Evolutionary conservation across 2,888 invertebrate genomes (phyloP).

Genomic region (Diaperis boleti): DNA sequence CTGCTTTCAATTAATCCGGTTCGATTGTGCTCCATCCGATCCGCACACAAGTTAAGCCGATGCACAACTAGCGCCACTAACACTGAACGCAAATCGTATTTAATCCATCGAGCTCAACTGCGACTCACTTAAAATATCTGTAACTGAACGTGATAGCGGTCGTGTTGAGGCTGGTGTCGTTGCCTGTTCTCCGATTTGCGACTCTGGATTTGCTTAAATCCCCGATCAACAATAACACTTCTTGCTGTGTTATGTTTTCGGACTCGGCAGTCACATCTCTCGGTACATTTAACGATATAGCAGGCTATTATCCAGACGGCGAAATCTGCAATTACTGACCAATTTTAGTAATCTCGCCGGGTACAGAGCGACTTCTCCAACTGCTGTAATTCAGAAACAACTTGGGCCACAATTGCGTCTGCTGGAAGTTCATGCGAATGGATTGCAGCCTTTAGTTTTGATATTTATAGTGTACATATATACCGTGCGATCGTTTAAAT

Average conservation of each 20-base stretch:
- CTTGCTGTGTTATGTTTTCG: constrained; percentile 20
- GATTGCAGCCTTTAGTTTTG: no score
- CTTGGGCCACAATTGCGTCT: background rate
- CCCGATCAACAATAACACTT: constrained; percentile 9
- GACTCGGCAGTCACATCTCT: constrained; percentile 20
- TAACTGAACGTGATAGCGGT: constrained; percentile 27
- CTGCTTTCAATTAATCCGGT: constrained; percentile 31
- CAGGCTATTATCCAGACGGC: constrained; percentile 26
- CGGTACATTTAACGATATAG: constrained; percentile 35
- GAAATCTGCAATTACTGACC: constrained; percentile 35
- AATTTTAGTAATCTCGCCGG: constrained; percentile 25
- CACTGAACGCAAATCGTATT: constrained; percentile 31
- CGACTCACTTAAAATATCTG: constrained; percentile 33
- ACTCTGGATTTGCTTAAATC: constrained; percentile 18
- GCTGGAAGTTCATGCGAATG: no score
- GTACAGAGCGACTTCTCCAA: constrained; percentile 4
- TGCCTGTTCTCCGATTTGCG: background rate
- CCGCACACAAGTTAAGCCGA: constrained; percentile 31
- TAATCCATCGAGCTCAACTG: constrained; percentile 29
- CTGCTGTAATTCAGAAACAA: constrained; percentile 21
- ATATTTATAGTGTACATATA: no score
- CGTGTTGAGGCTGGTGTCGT: constrained; percentile 11
- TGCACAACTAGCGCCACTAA: constrained; percentile 20
- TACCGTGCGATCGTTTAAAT: no score
- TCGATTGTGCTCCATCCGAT: constrained; percentile 23